A percentile compares a stretch with the other conserved stretches of the same genome.
Conservation (phyloP, 1,140 invertebrate genomes). For the Drosophila repletoides region DNA sequence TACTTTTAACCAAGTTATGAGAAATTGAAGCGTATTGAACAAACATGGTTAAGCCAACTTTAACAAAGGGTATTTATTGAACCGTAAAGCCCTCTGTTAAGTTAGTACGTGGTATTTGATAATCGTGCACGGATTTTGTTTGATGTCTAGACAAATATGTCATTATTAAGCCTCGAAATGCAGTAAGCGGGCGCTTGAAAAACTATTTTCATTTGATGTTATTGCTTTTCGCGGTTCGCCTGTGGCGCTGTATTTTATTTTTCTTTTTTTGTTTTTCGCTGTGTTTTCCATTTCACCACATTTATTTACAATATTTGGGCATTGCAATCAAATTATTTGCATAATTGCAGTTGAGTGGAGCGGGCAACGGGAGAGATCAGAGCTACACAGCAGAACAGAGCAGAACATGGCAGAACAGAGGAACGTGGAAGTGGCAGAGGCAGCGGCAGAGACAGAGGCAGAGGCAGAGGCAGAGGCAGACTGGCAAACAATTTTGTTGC, state of each 20-base stretch:
- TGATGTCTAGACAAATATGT: conserved; percentile 51
- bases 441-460: not conserved
- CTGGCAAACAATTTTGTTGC: conserved; percentile 40
- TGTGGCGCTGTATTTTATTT: conserved; percentile 10
- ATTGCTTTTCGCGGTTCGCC: conserved; percentile 65
- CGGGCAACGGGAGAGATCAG: not conserved
- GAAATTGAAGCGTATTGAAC: no score
- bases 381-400: not conserved
- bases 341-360: conserved; percentile 51
- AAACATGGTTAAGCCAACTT: no score
- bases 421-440: not conserved
- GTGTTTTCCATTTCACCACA: conserved; percentile 41
- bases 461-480: conserved; percentile 24
- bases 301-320: conserved; percentile 67
- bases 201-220: conserved; percentile 71
- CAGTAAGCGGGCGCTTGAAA: conserved; percentile 44
- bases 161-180: conserved; percentile 56
- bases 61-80: no score
- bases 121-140: not conserved
- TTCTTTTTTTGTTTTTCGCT: no score
- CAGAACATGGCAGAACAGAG: not conserved
- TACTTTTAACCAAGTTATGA: no score
- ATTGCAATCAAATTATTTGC: conserved; percentile 66
- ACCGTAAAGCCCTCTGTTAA: no score
- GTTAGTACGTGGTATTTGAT: conserved; percentile 4